phyloP scores from a whole-genome alignment of 2,113 vertebrate species.

The Pangasianodon hypophthalmus region DNA sequence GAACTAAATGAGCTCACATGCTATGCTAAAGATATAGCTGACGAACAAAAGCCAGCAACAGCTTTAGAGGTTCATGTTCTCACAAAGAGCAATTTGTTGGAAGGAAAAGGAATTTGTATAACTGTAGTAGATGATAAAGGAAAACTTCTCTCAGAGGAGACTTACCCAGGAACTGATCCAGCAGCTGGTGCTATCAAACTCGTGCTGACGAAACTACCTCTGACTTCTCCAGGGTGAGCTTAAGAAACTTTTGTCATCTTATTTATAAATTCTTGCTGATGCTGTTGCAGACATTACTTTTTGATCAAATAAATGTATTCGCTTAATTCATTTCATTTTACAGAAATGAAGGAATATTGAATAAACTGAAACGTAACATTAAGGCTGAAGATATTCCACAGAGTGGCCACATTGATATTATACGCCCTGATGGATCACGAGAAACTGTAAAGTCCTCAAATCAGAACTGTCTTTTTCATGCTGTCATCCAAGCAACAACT shows the following conservation, averaged over 20 bases:
- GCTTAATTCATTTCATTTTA: not conserved
- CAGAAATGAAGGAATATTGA: slow-evolving; percentile 15
- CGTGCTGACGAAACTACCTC: slow-evolving; percentile 1
- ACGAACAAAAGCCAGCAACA: slow-evolving; percentile 18
- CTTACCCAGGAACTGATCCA: slow-evolving; percentile 21
- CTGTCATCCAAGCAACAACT: slow-evolving; percentile 38
- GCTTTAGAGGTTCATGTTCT: slow-evolving; percentile 25
- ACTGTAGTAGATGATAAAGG: slow-evolving; percentile 25
- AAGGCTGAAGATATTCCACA: not conserved
- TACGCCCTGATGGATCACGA: slow-evolving; percentile 19
- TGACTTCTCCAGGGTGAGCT: not conserved
- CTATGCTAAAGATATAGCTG: not conserved
- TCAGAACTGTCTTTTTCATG: slow-evolving; percentile 40
- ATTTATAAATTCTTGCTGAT: not conserved
- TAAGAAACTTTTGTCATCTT: not conserved
- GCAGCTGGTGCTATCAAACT: slow-evolving; percentile 21
- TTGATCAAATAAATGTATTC: not conserved
- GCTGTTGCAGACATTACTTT: not conserved
- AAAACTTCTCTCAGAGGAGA: slow-evolving; percentile 21
- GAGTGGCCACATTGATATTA: slow-evolving; percentile 18
- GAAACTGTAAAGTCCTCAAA: slow-evolving; percentile 9
- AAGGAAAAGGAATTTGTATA: slow-evolving; percentile 44
- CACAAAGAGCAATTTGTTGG: slow-evolving; percentile 32
- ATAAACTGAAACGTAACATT: not conserved
- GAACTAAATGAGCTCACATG: not conserved